These are phyloP conservation scores for Pterocles gutturalis DNA, from an alignment of 2,113 vertebrate species.

Conservation along the genomic window DNA sequence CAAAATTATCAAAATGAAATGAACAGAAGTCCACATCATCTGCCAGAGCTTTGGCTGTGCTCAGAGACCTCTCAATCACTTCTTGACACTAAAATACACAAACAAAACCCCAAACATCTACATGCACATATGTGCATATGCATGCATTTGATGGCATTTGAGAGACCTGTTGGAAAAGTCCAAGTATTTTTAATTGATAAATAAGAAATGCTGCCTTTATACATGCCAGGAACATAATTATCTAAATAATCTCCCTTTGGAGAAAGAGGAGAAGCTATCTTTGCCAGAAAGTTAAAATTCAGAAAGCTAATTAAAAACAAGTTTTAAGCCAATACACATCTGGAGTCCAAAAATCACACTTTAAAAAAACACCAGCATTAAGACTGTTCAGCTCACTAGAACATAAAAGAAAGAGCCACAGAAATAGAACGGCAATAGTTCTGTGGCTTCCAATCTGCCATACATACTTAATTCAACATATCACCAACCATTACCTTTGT, in stretches of 20 bases:
- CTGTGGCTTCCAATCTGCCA: not conserved
- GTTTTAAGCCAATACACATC: not conserved
- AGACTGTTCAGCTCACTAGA: not conserved
- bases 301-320: not conserved
- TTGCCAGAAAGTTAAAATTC: not conserved
- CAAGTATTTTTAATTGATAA: not conserved
- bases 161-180: not conserved
- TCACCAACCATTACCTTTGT: not conserved
- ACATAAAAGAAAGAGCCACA: not conserved
- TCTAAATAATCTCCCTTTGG: not conserved
- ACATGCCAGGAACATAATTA: not conserved
- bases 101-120: not conserved
- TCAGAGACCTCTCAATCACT: conserved; percentile 84
- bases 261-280: not conserved
- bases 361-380: not conserved
- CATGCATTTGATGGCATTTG: not conserved
- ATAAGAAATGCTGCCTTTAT: not conserved
- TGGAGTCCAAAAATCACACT: not conserved
- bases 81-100: conserved; percentile 84
- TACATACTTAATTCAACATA: not conserved
- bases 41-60: conserved; percentile 82
- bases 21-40: conserved; percentile 90
- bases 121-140: not conserved
- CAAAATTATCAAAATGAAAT: conserved; percentile 87
- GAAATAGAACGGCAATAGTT: not conserved